These are phyloP conservation scores for Apostichopus californicus DNA, from an alignment of 35 echinoderm and acorn worm genomes.

Conservation along the genomic window DNA sequence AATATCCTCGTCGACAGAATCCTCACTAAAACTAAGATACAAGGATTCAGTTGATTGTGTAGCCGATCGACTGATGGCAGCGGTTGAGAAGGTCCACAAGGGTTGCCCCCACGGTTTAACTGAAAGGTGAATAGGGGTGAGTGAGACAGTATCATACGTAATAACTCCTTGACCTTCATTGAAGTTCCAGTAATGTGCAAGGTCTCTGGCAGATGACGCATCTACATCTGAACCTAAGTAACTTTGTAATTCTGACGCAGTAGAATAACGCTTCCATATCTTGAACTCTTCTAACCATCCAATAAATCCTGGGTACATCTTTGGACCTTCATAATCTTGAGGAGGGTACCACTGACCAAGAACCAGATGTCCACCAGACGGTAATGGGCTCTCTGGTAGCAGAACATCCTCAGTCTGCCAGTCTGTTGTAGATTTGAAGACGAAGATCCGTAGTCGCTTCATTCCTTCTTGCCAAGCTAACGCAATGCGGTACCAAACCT, in stretches of 20 bases:
- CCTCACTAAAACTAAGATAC: slow-evolving; percentile 21
- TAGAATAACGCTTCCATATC: slow-evolving; percentile 73
- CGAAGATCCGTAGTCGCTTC: slow-evolving; percentile 56
- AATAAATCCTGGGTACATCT: slow-evolving; percentile 65
- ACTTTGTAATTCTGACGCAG: slow-evolving; percentile 44
- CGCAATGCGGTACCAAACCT: slow-evolving; percentile 77
- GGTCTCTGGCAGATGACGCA: neutral
- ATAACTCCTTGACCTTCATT: slow-evolving; percentile 77
- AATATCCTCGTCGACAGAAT: neutral
- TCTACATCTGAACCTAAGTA: slow-evolving; percentile 29
- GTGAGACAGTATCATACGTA: slow-evolving; percentile 69
- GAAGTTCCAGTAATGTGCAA: slow-evolving; percentile 74
- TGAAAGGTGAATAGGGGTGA: slow-evolving; percentile 39
- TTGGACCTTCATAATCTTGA: slow-evolving; percentile 37
- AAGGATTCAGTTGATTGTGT: neutral
- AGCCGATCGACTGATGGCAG: slow-evolving; percentile 5
- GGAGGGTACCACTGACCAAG: slow-evolving; percentile 81
- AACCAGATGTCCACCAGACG: slow-evolving; percentile 56
- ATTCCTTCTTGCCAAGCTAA: slow-evolving; percentile 71
- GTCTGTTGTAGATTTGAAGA: slow-evolving; percentile 40
- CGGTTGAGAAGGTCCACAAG: slow-evolving; percentile 69
- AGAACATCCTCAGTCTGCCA: slow-evolving; percentile 50
- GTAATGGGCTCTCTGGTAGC: neutral
- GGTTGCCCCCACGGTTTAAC: slow-evolving; percentile 66
- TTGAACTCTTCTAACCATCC: slow-evolving; percentile 85